Percentiles rank a stretch among this genome's conserved stretches.
Evolutionary conservation across 1,140 invertebrate species (phyloP).

Genomic region (Phymorhynchus buccinoides): DNA sequence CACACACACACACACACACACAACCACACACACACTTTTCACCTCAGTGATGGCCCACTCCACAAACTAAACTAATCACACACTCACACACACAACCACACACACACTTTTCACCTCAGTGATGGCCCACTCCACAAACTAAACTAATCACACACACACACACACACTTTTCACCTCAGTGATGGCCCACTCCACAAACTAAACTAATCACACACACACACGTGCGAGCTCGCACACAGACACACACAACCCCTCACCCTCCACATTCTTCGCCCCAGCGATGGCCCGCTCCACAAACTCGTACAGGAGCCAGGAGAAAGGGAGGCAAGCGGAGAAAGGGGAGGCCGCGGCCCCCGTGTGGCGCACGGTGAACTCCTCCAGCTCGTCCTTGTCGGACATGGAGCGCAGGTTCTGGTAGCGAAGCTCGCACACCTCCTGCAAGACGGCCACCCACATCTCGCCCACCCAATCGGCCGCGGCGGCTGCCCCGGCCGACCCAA

Average conservation of each 20-base stretch:
- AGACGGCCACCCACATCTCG: constrained; percentile 19
- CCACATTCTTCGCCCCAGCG: neutral
- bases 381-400: constrained; percentile 43
- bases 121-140: neutral
- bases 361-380: constrained; percentile 50
- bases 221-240: neutral
- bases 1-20: too few relatives aligned
- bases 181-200: too few relatives aligned
- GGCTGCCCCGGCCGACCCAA: neutral
- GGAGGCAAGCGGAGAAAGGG: constrained; percentile 45
- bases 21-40: too few relatives aligned
- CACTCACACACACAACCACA: neutral
- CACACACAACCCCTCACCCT: neutral
- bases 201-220: too few relatives aligned
- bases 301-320: constrained; percentile 63
- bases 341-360: constrained; percentile 40
- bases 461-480: constrained; percentile 22
- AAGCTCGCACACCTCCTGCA: constrained; percentile 32
- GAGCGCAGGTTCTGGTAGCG: constrained; percentile 47
- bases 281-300: constrained; percentile 51
- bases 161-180: too few relatives aligned
- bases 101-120: too few relatives aligned
- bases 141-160: neutral
- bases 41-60: neutral
- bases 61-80: neutral